Base-by-base conservation (phyloP, 2,797 vertebrate species). In the Poecilia picta region DNA sequence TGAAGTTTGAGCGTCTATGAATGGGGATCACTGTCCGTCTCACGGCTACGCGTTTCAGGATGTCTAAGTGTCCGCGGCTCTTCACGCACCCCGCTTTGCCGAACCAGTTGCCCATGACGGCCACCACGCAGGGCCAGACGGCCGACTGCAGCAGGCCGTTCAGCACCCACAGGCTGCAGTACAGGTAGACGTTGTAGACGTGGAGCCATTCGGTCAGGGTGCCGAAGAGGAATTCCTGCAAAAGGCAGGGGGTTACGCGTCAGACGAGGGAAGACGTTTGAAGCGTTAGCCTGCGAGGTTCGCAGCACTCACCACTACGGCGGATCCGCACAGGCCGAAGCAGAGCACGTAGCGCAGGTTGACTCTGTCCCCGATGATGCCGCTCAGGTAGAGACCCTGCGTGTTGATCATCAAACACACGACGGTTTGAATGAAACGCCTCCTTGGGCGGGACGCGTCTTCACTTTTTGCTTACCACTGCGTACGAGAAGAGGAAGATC, bases 91-190 rank as follows among this genome's bases (percentile, higher is more conserved):
- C 98, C 0, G 97, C 91, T 93, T 98, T 98, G 77, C 98, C 98
- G 87, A 99, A 99, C 98, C 98, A 99, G 95, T 99, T 99, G 85
- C 97, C 98, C 98, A 99, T 99, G 89, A 99, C 95, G 2, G 98
- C 97, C 31, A 99, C 98, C 31, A 99, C 98, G 7, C 97, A 98
- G 81, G 98, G 98, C 98, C 98, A 99, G 36, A 98, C 98, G 0
- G 98, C 97, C 0, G 98, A 99, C 94, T 99, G 98, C 89, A 99
- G 94, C 88, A 99, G 95, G 83, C 98, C 98, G 6, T 99, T 99
- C 81, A 98, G 91, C 76, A 97, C 94, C 98, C 98, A 99, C 74
- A 99, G 94, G 78, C 85, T 76, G 72, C 97, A 97, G 94, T 99
- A 99, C 85, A 99, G 94, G 88, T 97, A 97, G 81, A 97, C 89